phyloP scores from a whole-genome alignment of 1,140 invertebrate species.

The Macrosteles quadrilineatus region DNA sequence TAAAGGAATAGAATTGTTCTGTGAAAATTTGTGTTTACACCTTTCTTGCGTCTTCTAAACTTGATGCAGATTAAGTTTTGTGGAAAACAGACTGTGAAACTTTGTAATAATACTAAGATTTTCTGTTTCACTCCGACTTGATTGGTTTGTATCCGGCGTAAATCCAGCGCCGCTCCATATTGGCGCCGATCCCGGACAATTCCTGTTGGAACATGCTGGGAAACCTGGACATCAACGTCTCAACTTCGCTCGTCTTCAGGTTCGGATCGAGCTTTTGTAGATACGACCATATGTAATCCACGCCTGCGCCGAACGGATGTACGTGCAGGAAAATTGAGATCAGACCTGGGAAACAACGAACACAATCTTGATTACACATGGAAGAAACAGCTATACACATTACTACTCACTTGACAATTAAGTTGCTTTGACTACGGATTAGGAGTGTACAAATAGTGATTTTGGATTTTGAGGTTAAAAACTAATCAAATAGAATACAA shows the following conservation, averaged over 20 bases:
- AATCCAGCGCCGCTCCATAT: slow-evolving; percentile 29
- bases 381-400: no score
- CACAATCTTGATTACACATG: no score
- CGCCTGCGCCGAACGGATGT: slow-evolving; percentile 82
- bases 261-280: slow-evolving; percentile 71
- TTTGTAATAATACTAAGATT: no score
- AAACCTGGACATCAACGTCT: slow-evolving; percentile 71
- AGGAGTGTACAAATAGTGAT: no score
- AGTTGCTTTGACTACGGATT: not conserved
- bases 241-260: slow-evolving; percentile 69
- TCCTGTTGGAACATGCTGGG: slow-evolving; percentile 76
- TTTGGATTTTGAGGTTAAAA: no score
- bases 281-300: slow-evolving; percentile 84
- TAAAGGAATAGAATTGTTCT: no score
- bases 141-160: slow-evolving; percentile 22
- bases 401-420: no score
- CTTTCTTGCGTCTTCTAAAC: no score
- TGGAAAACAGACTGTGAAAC: no score
- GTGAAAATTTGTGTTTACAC: no score
- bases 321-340: slow-evolving; percentile 83
- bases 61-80: no score
- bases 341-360: slow-evolving; percentile 59
- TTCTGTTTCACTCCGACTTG: not conserved
- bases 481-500: no score
- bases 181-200: slow-evolving; percentile 60